phyloP scores from a whole-genome alignment of 2,888 invertebrate genomes.

The Drosophila falleni region DNA sequence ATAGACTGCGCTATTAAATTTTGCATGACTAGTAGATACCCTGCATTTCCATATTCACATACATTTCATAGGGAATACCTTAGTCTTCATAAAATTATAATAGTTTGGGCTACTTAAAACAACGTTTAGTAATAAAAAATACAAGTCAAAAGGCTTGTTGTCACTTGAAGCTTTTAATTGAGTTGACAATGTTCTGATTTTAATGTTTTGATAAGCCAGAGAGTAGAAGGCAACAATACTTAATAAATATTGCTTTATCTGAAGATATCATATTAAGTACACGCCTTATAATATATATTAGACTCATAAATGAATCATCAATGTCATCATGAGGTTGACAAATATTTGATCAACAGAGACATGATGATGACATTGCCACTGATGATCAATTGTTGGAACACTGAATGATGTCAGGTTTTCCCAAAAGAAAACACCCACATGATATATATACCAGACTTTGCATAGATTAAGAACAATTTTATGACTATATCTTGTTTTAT shows the following conservation, averaged over 20 bases:
- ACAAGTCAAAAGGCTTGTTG: constrained; percentile 4
- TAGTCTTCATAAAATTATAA: background rate
- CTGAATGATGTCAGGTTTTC: constrained; percentile 14
- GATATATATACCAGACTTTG: constrained; percentile 7
- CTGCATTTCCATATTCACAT: background rate
- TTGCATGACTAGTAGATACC: background rate
- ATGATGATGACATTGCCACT: constrained; percentile 9
- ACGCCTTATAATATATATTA: constrained; percentile 15
- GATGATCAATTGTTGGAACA: constrained; percentile 16
- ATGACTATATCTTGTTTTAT: constrained; percentile 8
- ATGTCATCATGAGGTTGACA: constrained; percentile 17
- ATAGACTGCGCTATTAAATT: background rate
- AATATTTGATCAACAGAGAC: constrained; percentile 48
- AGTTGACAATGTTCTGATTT: constrained; percentile 30
- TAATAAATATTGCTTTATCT: constrained; percentile 36
- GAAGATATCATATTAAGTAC: constrained; percentile 25
- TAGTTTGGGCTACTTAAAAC: constrained; percentile 1
- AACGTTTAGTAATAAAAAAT: background rate
- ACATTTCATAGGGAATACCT: background rate
- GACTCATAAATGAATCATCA: constrained; percentile 45
- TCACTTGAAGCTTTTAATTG: constrained; percentile 32
- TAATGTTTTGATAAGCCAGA: constrained; percentile 26
- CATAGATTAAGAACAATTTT: constrained; percentile 8
- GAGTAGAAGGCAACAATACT: constrained; percentile 14
- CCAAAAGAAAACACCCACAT: background rate